Base-by-base conservation (phyloP, 2,797 vertebrate genomes). In the Bufotes viridis region DNA sequence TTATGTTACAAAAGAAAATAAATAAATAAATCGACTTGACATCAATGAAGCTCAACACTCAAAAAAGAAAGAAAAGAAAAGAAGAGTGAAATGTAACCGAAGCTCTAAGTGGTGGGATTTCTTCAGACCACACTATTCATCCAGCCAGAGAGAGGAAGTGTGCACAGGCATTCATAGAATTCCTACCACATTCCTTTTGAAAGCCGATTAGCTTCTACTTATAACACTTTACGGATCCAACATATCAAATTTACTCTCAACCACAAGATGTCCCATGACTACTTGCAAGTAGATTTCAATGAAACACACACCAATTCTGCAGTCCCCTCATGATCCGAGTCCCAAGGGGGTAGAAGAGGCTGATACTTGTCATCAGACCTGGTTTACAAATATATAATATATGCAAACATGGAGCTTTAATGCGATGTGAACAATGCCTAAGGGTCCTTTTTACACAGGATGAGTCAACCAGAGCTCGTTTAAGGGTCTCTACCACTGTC, bases 171-270 rank as follows among this genome's bases (percentile, higher is more conserved):
- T 90, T 89, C 88, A 84, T 58, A 84, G 76, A 88, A 90, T 89
- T 87, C 81, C 84, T 90, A 58, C 49, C 79, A 53, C 86, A 91
- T 91, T 90, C 89, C 87, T 90, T 85, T 60, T 63, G 42, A 75
- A 88, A 90, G 78, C 86, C 18, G 55, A 81, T 53, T 5, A 87
- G 42, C 65, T 82, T 11, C 84, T 90, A 75, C 84, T 79, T 87
- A 10, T 70, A 78, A 67, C 84, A 88, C 57, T 85, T 88, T 85
- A 81, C 78, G 49, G 78, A 86, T 76, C 72, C 34, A 69, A 82
- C 55, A 10, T 78, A 83, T 89, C 84, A 76, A 60, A 86, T 78
- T 81, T 20, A 57, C 61, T 70, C 55, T 15, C 26, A 26, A 14
- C 60, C 72, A 86, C 72, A 87, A 82, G 60, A 82, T 20, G 22